These are phyloP conservation scores for Andrena praecox DNA, from an alignment of 2,888 invertebrate genomes.

Conservation along the genomic window DNA sequence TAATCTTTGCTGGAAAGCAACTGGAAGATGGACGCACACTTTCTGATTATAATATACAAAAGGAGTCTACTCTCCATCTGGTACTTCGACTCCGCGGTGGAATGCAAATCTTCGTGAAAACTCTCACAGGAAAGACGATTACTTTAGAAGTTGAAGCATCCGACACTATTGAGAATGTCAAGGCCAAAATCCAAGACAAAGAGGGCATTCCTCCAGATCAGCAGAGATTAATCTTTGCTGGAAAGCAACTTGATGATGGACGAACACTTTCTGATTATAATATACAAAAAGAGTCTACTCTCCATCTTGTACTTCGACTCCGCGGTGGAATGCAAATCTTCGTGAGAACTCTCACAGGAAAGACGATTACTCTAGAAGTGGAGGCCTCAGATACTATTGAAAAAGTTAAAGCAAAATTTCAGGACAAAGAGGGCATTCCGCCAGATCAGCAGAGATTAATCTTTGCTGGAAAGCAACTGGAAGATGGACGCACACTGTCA, in stretches of 20 bases:
- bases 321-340: slow-evolving; percentile 71
- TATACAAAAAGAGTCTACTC: slow-evolving; percentile 66
- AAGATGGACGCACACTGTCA: slow-evolving; percentile 61
- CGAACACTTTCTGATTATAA: slow-evolving; percentile 68
- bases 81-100: slow-evolving; percentile 74
- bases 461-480: slow-evolving; percentile 65
- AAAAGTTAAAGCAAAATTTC: slow-evolving; percentile 69
- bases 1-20: slow-evolving; percentile 76
- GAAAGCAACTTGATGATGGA: slow-evolving; percentile 68
- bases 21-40: slow-evolving; percentile 74
- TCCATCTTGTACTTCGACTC: slow-evolving; percentile 58
- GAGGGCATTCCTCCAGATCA: slow-evolving; percentile 73
- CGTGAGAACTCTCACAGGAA: slow-evolving; percentile 61
- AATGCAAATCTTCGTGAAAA: slow-evolving; percentile 72
- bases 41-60: slow-evolving; percentile 75
- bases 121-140: slow-evolving; percentile 62
- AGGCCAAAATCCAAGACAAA: slow-evolving; percentile 73
- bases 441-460: slow-evolving; percentile 67
- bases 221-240: slow-evolving; percentile 69
- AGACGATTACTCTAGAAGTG: slow-evolving; percentile 66
- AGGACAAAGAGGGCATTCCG: slow-evolving; percentile 70
- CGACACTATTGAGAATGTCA: slow-evolving; percentile 71
- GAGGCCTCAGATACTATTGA: slow-evolving; percentile 67
- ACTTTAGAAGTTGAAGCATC: slow-evolving; percentile 73
- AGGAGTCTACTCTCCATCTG: slow-evolving; percentile 73